Evolutionary conservation across 2,113 vertebrate genomes (phyloP), one percentile per base, ranked within the genome.

Genomic region (Typhlomys cinereus): DNA sequence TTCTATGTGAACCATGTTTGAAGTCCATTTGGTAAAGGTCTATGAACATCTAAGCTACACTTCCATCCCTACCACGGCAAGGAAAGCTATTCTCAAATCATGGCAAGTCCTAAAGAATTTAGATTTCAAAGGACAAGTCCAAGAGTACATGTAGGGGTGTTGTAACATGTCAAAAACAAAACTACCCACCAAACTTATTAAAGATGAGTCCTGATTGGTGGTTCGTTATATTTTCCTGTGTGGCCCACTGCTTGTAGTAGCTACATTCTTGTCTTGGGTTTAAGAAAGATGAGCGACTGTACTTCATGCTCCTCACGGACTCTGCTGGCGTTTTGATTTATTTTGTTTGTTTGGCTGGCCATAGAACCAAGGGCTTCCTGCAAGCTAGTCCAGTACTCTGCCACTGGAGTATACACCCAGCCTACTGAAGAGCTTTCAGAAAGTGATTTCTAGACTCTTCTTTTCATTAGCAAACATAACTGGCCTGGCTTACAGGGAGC

Each of bases 81-180:
- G 29, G 50, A 88, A 88, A 90, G 15, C 73, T 88, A 66, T 81
- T 71, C 59, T 84, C 79, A 88, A 34, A 90, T 34, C 66, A 69
- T 23, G 62, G 44, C 29, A 85, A 87, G 66, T 59, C 62, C 44
- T 75, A 76, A 41, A 61, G 12, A 84, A 62, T 17, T 92, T 50
- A 70, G 18, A 69, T 75, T 90, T 88, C 61, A 36, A 82, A 44
- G 29, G 11, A 9, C 50, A 79, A 95, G 52, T 21, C 62, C 52
- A 57, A 80, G 71, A 34, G 76, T 41, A 41, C 21, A 62, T 80
- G 46, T 23, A 92, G 44, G 44, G 50, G 23, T 36, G 34, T 7
- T 36, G 34, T 7, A 48, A 54, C 36, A 44, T 62, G 48, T 90
- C 27, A 84, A 74, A 64, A 74, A 88, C 70, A 80, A 81, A 86